A percentile compares a stretch with the other conserved stretches of the same genome.
These are phyloP conservation scores for Amphimallon solstitiale DNA, from an alignment of 2,888 invertebrate species.

Conservation along the genomic window DNA sequence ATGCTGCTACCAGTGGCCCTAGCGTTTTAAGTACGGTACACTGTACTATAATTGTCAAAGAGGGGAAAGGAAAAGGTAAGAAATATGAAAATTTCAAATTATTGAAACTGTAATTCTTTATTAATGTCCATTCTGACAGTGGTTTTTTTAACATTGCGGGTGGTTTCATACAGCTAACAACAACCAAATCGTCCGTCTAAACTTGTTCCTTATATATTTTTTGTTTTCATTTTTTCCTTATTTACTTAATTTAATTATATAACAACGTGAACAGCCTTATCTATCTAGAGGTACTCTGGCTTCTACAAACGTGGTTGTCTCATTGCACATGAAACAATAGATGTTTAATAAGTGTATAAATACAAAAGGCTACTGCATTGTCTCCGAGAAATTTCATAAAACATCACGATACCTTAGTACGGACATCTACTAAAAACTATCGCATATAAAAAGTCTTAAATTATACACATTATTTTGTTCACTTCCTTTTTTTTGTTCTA, in stretches of 20 bases:
- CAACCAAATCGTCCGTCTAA: constrained; percentile 58
- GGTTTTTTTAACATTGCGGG: constrained; percentile 60
- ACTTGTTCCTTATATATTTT: constrained; percentile 45
- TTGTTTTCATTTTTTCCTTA: too few relatives aligned
- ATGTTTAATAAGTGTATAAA: constrained; percentile 61
- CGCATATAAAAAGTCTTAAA: constrained; percentile 1
- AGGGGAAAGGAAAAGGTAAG: not conserved
- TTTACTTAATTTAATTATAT: constrained; percentile 58
- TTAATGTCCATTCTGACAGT: constrained; percentile 62
- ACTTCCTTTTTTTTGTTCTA: constrained; percentile 40
- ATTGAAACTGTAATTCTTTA: constrained; percentile 61
- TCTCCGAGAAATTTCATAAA: constrained; percentile 29
- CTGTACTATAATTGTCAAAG: too few relatives aligned
- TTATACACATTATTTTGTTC: constrained; percentile 4
- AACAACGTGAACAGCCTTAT: constrained; percentile 66
- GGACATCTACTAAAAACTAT: not conserved
- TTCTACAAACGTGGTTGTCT: constrained; percentile 62
- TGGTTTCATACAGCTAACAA: constrained; percentile 61
- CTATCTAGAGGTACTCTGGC: constrained; percentile 64
- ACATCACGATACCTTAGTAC: not conserved
- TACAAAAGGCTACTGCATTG: constrained; percentile 58
- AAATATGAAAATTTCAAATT: constrained; percentile 16
- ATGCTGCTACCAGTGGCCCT: too few relatives aligned
- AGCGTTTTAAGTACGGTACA: too few relatives aligned
- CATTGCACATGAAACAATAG: constrained; percentile 59